Conservation (phyloP, 2,113 vertebrate genomes). For the Lophura nycthemera region DNA sequence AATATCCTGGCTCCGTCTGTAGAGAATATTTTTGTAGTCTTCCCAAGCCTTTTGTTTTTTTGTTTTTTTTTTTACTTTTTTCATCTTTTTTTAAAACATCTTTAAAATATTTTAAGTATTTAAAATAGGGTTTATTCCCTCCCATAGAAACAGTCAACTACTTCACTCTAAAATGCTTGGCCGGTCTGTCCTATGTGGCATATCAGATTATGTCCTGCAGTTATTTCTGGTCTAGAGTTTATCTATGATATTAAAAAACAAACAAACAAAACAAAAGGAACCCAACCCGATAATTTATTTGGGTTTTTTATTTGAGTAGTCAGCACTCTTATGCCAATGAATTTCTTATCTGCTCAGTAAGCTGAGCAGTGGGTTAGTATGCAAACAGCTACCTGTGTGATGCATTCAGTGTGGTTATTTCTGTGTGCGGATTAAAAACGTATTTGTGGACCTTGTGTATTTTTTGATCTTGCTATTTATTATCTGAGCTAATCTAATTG, state of each 20-base stretch:
- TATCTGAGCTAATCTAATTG: conserved; percentile 18
- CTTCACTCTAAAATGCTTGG: neutral
- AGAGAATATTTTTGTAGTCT: neutral
- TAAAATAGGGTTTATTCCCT: neutral
- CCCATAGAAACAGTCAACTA: neutral
- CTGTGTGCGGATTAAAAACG: neutral
- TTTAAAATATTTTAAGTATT: neutral
- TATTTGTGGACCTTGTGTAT: neutral
- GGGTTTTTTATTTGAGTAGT: neutral
- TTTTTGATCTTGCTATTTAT: neutral
- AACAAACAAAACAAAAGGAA: neutral
- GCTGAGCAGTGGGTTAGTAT: neutral
- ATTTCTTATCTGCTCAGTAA: neutral
- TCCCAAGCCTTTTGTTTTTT: neutral
- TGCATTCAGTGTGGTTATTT: neutral
- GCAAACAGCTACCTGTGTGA: neutral
- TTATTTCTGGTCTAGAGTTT: conserved; percentile 1
- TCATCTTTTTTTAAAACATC: neutral
- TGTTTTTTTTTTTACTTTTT: neutral
- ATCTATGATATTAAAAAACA: neutral
- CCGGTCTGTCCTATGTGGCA: neutral
- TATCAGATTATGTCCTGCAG: neutral
- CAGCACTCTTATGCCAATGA: neutral
- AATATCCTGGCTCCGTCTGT: neutral
- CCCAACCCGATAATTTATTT: neutral